A percentile compares a stretch with the other conserved stretches of the same genome.
Evolutionary conservation across 1,140 invertebrate species (phyloP).

Genomic region (Drosophila tani): DNA sequence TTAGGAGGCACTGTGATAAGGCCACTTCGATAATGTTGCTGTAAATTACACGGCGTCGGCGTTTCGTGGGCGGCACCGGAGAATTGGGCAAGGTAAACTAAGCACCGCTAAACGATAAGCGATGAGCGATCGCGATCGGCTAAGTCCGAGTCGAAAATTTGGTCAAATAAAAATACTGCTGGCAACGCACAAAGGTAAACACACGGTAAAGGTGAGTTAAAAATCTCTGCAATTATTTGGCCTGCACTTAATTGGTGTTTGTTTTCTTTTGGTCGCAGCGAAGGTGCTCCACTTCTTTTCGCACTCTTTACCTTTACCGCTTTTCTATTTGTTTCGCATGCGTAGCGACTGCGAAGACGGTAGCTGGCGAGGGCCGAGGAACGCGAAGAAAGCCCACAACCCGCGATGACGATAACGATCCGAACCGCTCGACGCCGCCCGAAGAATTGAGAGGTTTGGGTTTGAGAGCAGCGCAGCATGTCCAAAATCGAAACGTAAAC

Average conservation of each 20-base stretch:
- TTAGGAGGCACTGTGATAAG: constrained; percentile 57
- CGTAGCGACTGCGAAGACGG: constrained; percentile 42
- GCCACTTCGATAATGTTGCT: constrained; percentile 59
- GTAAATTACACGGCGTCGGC: constrained; percentile 55
- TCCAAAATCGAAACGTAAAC: constrained; percentile 20
- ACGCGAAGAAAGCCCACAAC: neutral
- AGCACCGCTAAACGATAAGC: constrained; percentile 28
- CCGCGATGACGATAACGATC: constrained; percentile 19
- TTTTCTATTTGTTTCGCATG: constrained; percentile 63
- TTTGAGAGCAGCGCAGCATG: constrained; percentile 6
- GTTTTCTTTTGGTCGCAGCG: constrained; percentile 22
- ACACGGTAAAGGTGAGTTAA: constrained; percentile 9
- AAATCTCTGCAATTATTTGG: constrained; percentile 46
- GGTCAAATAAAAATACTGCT: constrained; percentile 64
- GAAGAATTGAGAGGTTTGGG: constrained; percentile 25
- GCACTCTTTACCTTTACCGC: constrained; percentile 32
- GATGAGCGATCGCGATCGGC: constrained; percentile 42
- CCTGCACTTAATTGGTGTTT: constrained; percentile 44
- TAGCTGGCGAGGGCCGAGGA: constrained; percentile 3
- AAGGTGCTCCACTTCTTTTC: constrained; percentile 42
- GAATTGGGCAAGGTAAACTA: constrained; percentile 34
- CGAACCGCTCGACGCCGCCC: constrained; percentile 11
- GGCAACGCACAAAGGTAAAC: constrained; percentile 53
- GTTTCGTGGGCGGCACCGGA: constrained; percentile 38
- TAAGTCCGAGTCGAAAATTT: constrained; percentile 37